Evolutionary conservation across 2,888 invertebrate species (phyloP), one percentile per base, ranked within the genome.

Genomic region (Tetragonula carbonaria): DNA sequence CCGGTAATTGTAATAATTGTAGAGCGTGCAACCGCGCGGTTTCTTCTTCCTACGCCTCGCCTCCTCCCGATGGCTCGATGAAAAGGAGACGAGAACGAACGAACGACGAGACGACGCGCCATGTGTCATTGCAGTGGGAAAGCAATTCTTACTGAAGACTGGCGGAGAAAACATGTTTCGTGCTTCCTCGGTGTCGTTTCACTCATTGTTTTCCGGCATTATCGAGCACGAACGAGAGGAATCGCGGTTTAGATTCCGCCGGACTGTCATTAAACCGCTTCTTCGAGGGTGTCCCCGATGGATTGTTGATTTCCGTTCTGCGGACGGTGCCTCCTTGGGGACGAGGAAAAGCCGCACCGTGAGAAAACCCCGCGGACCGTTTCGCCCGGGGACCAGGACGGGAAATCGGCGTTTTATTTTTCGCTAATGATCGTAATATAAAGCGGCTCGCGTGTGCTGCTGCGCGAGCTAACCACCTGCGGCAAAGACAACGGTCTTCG

Each of bases 1-100:
- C 90, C 88, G 88, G 92, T 93, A 94, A 94, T 94, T 94, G 93
- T 93, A 93, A 93, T 94, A 94, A 94, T 94, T 93, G 93, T 92
- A 91, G 91, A 80, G 80, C 78, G 76, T 80, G 79, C 53, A 74
- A 78, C 82, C 83, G 79, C 80, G 82, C 75, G 38, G 81, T 71
- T 87, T 81, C 85, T 88, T 88, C 88, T 77, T 82, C 87, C 86
- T 88, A 88, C 84, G 88, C 82, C 73, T 73, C 67, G 78, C 85
- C 51, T 71, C 72, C 18, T 55, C 79, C 84, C 67, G 67, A 45
- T 28, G 23, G 63, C 57, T 8, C 66, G 66, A 75, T 67, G 74
- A 75, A 75, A 59, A 72, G 70, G 74, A 76, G 70, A 67, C 74
- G 86, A 71, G 82, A 80, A 80, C 74, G 78, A 38, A 45, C 45